Base-by-base conservation (phyloP, 2,888 invertebrate genomes). In the Andrena bicolor region DNA sequence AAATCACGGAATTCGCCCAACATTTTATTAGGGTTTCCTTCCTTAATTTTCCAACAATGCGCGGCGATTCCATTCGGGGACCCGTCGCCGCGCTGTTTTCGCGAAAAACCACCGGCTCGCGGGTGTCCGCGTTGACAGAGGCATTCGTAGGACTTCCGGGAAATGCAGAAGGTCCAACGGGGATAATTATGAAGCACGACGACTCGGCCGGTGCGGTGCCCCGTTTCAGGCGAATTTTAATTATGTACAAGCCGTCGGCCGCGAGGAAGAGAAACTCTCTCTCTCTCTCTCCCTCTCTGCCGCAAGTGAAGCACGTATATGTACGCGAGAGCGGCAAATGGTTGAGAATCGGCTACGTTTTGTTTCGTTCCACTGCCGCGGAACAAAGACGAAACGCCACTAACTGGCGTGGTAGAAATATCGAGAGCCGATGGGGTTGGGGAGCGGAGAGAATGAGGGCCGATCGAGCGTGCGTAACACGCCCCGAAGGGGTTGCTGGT, bases 1-100 rank as follows among this genome's bases (percentile, higher is more conserved):
- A 85, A 91, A 92, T 86, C 64, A 70, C 83, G 76, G 85, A 88
- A 87, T 90, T 90, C 86, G 70, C 69, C 41, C 76, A 76, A 80
- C 74, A 86, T 86, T 90, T 90, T 88, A 84, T 89, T 86, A 84
- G 74, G 91, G 91, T 90, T 90, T 91, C 90, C 69, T 68, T 71
- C 35, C 86, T 91, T 88, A 88, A 91, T 90, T 90, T 88, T 84
- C 81, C 73, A 64, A 68, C 77, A 82, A 73, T 75, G 35, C 23
- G 60, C 26, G 28, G 49, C 61, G 48, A 74, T 72, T 66, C 61
- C 20, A 60, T 79, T 76, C 26, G 20, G 10, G 7, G 53, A 51
- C 8, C 64, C 20, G 20, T 20, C 20, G 13, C 41, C 41, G n/a
- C 4, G 7, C 2, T 16, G 32, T 76, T 83, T 78, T 30, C 5